Conservation (phyloP, 2,113 vertebrate species). For the Cyanoramphus novaezelandiae region DNA sequence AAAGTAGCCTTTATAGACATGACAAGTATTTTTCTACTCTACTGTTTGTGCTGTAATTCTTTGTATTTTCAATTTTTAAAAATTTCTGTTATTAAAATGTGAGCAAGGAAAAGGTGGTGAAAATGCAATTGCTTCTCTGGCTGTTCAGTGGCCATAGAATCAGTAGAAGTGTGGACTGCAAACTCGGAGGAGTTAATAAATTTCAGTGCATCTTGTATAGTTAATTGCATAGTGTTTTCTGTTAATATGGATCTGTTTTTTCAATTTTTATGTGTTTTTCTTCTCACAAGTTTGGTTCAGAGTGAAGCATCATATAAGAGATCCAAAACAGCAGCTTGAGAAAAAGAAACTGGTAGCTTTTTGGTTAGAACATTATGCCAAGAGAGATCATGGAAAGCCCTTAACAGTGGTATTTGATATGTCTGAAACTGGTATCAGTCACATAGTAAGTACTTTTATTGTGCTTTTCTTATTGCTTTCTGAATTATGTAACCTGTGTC, state of each 20-base stretch:
- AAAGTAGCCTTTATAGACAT: background rate
- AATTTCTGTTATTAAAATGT: background rate
- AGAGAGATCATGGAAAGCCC: constrained; percentile 91
- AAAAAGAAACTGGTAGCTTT: constrained; percentile 96
- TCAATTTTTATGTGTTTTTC: background rate
- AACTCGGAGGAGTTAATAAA: background rate
- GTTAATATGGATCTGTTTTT: background rate
- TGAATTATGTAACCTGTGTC: background rate
- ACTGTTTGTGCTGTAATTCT: background rate
- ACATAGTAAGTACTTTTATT: constrained; percentile 85
- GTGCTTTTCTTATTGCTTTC: background rate
- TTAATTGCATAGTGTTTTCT: background rate
- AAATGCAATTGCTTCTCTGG: background rate
- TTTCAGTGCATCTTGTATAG: background rate
- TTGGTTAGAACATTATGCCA: constrained; percentile 94
- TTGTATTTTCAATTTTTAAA: background rate
- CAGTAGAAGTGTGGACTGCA: background rate
- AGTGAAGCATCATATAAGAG: constrained; percentile 89
- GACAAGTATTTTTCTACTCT: background rate
- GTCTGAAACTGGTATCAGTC: constrained; percentile 90
- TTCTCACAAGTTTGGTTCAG: constrained; percentile 89
- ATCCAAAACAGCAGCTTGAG: constrained; percentile 85
- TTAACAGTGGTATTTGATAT: constrained; percentile 96
- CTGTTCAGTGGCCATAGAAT: background rate
- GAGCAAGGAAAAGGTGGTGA: accelerated